Conservation (phyloP, 1,140 invertebrate species). For the Eupeodes corollae region DNA sequence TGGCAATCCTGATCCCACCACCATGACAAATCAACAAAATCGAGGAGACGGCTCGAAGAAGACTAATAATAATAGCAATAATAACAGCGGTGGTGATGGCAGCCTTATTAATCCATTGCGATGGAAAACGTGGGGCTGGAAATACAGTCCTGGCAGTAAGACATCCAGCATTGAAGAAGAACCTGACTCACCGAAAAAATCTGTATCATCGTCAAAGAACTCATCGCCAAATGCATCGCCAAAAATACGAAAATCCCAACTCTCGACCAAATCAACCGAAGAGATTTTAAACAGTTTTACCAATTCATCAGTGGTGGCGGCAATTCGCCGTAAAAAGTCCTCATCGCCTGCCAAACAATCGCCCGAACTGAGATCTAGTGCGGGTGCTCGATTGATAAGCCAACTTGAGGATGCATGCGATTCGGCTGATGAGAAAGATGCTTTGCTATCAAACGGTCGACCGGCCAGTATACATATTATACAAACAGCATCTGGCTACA, state of each 20-base stretch:
- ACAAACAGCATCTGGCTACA: not conserved
- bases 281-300: no score
- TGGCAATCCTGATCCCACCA: not conserved
- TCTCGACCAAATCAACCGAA: not conserved
- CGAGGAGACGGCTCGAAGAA: not conserved
- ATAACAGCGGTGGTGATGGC: not conserved
- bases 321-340: constrained; percentile 1
- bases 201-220: constrained; percentile 5
- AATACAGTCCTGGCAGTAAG: constrained; percentile 7
- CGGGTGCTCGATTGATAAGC: constrained; percentile 6
- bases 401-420: constrained; percentile 2
- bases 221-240: constrained; percentile 6
- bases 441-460: constrained; percentile 4
- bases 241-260: constrained; percentile 2
- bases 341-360: not conserved
- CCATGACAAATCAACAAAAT: not conserved
- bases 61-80: not conserved
- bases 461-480: constrained; percentile 8
- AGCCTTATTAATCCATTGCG: not conserved
- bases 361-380: constrained; percentile 5
- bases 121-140: constrained; percentile 9
- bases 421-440: constrained; percentile 2
- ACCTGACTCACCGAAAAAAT: constrained; percentile 5
- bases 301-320: not conserved
- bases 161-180: constrained; percentile 10